Evolutionary conservation across 2,888 invertebrate species (phyloP).

Genomic region (Helicoverpa assulta): DNA sequence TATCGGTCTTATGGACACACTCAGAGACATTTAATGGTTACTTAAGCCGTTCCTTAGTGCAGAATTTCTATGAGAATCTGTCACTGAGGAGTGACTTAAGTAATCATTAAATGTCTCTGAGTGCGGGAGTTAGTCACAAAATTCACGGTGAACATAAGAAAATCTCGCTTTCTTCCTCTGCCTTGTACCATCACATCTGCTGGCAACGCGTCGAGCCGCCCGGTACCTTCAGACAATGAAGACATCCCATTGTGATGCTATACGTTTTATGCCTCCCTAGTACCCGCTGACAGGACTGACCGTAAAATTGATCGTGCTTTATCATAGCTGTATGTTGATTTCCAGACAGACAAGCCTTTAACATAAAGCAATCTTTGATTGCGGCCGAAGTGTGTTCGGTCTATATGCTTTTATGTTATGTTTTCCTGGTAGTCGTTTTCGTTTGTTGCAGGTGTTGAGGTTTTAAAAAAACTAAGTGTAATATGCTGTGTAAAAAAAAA

Average conservation of each 20-base stretch:
- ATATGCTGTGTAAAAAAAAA: no score
- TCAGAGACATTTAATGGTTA: no score
- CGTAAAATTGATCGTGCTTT: slow-evolving; percentile 60
- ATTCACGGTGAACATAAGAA: no score
- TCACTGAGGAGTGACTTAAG: no score
- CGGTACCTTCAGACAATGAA: slow-evolving; percentile 85
- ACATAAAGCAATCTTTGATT: slow-evolving; percentile 22
- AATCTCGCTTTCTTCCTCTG: slow-evolving; percentile 31
- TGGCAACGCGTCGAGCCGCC: slow-evolving; percentile 79
- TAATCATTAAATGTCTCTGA: no score
- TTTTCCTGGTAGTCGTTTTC: not conserved
- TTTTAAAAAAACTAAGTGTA: not conserved
- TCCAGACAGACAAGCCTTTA: slow-evolving; percentile 21
- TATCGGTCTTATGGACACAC: no score
- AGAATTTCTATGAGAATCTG: no score
- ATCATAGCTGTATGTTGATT: slow-evolving; percentile 33
- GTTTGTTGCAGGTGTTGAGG: not conserved
- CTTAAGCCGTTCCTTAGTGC: no score
- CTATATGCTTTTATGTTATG: slow-evolving; percentile 1
- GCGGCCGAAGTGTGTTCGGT: not conserved
- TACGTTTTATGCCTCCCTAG: slow-evolving; percentile 77
- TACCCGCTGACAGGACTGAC: slow-evolving; percentile 60
- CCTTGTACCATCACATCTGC: slow-evolving; percentile 70
- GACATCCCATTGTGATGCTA: slow-evolving; percentile 83
- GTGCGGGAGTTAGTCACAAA: no score